These are phyloP conservation scores for Rutpela maculata DNA, from an alignment of 2,888 invertebrate genomes.

Conservation along the genomic window DNA sequence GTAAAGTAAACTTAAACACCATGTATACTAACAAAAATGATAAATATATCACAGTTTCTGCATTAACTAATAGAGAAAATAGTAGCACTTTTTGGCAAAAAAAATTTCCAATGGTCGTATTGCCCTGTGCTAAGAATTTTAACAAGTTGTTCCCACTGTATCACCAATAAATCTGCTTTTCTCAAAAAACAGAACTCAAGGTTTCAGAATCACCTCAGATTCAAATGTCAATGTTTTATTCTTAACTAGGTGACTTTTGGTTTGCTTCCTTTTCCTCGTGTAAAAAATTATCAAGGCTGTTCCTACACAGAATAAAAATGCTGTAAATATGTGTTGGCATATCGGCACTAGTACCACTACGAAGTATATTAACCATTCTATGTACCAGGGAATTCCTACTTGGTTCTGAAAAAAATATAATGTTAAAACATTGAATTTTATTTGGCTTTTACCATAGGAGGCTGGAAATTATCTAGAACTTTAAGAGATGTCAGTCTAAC, in stretches of 20 bases:
- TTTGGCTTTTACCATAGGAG: neutral
- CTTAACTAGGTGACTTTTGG: constrained; percentile 27
- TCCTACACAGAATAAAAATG: constrained; percentile 41
- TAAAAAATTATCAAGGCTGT: constrained; percentile 32
- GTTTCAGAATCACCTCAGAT: constrained; percentile 50
- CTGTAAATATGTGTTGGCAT: constrained; percentile 52
- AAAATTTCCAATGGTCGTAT: neutral
- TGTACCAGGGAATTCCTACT: constrained; percentile 59
- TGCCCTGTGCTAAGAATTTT: neutral
- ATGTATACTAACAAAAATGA: neutral
- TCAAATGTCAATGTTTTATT: constrained; percentile 52
- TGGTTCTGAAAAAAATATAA: constrained; percentile 55
- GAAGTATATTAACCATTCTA: constrained; percentile 54
- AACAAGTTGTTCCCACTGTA: neutral
- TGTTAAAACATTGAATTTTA: too few species aligned
- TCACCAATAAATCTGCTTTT: neutral
- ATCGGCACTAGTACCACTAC: constrained; percentile 55
- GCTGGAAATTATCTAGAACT: neutral
- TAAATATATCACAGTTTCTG: constrained; percentile 16
- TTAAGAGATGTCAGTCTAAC: too few species aligned
- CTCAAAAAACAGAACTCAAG: neutral
- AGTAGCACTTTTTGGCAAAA: neutral
- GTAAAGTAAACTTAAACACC: constrained; percentile 8
- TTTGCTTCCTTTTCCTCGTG: constrained; percentile 18
- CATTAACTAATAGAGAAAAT: neutral